These are phyloP conservation scores for Tilapia sparmanii DNA, from an alignment of 2,113 vertebrate genomes.

Conservation along the genomic window DNA sequence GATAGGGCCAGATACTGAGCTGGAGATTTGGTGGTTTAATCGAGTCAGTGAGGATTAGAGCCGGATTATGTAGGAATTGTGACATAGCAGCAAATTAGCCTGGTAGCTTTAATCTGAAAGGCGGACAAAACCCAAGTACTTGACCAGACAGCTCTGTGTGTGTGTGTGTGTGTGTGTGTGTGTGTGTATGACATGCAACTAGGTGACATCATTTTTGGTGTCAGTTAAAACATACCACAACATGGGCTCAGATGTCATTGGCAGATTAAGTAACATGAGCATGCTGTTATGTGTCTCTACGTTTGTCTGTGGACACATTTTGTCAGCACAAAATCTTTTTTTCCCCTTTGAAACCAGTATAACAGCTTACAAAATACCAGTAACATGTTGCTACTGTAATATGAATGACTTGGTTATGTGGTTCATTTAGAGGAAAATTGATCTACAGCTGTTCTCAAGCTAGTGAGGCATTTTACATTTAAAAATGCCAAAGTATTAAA, in stretches of 20 bases:
- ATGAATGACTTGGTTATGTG: not conserved
- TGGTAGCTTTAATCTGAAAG: slow-evolving; percentile 70
- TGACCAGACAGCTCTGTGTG: slow-evolving; percentile 16
- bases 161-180: not conserved
- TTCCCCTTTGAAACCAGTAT: not conserved
- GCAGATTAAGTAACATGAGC: not conserved
- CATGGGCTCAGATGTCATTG: not conserved
- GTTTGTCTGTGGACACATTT: not conserved
- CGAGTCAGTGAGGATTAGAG: slow-evolving; percentile 67
- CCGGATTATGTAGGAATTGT: slow-evolving; percentile 71
- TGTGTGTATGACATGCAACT: not conserved
- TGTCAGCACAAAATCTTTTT: not conserved
- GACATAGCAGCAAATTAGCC: slow-evolving; percentile 73
- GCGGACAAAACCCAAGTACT: slow-evolving; percentile 47
- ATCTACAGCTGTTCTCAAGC: not conserved
- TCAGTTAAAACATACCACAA: not conserved
- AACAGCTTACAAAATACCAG: not conserved
- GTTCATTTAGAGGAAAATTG: not conserved
- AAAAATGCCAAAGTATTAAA: accelerated
- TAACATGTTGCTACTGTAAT: not conserved
- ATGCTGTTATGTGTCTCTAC: accelerated
- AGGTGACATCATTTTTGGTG: not conserved
- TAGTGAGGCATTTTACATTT: not conserved
- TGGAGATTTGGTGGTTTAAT: slow-evolving; percentile 71
- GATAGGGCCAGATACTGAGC: slow-evolving; percentile 59